Base-by-base conservation (phyloP, 2,888 invertebrate genomes). In the Campoplex capitator region DNA sequence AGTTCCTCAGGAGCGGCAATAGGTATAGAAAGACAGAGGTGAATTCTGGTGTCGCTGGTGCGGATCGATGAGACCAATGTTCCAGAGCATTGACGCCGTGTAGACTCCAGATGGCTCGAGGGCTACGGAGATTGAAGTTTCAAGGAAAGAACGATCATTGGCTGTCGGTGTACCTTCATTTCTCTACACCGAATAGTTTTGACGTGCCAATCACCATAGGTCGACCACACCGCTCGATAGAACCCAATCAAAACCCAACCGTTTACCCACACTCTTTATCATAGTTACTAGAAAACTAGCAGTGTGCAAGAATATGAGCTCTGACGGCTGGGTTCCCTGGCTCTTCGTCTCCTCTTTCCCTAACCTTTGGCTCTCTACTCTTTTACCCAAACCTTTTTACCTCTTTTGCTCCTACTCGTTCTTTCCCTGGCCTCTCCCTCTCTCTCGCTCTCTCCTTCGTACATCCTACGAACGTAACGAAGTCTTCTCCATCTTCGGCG, bases 391-490 rank as follows among this genome's bases (percentile, higher is more conserved):
- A 11, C 65, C 32, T 70, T 62, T 28, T 11, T 28, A n/a, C 45
- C 45, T 45, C n/a, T n/a, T 77, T n/a, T 48, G 32, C 79, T 77
- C 84, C 62, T 71, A 75, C 75, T 77, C 73, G 62, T 68, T 62
- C 32, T 80, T n/a, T 18, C 75, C 74, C 76, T 18, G 42, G 32
- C 23, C 58, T 48, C 48, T 28, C 23, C n/a, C 23, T 51, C 38
- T 51, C 80, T 23, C 76, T 79, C 78, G 58, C 70, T n/a, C 23
- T 38, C 38, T 45, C 80, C 23, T 80, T 75, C 78, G 68, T 75
- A 70, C 76, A 67, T 85, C 85, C 85, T 88, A 87, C 84, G 88
- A 90, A 86, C 87, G 86, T 88, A 89, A 89, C 90, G 87, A 82
- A 87, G 86, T 87, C 86, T 81, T 23, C 83, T 83, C 83, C 84